Evolutionary conservation across 2,113 vertebrate species (phyloP).

Genomic region (Calidris pygmaea): DNA sequence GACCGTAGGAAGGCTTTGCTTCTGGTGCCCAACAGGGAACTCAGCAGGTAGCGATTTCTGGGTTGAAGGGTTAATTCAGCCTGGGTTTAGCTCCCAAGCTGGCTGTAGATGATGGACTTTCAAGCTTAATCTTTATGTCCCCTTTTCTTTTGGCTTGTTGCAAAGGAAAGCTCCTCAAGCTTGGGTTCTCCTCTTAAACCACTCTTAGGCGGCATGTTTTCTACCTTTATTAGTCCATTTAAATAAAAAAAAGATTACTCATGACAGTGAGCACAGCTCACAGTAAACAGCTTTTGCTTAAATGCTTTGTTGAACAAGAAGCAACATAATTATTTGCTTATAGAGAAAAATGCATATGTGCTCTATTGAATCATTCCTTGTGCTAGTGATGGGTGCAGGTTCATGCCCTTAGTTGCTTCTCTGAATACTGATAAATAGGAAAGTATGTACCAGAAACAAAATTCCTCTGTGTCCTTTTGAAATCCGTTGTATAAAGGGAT

Average conservation of each 20-base stretch:
- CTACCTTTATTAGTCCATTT: neutral
- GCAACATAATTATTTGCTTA: neutral
- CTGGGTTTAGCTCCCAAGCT: neutral
- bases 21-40: neutral
- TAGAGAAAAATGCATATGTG: neutral
- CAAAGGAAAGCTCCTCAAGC: neutral
- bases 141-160: neutral
- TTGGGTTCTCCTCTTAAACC: neutral
- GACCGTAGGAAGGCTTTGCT: neutral
- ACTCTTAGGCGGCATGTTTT: neutral
- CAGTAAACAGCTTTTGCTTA: slow-evolving; percentile 15
- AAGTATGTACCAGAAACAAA: neutral
- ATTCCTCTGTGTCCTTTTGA: neutral
- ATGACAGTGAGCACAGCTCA: neutral
- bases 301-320: slow-evolving; percentile 32
- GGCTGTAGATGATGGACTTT: neutral
- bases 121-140: neutral
- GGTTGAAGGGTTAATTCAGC: neutral
- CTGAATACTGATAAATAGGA: neutral
- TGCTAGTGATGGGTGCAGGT: neutral
- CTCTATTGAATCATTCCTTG: neutral
- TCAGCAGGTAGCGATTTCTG: neutral
- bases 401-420: neutral
- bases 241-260: neutral
- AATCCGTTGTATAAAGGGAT: neutral